Evolutionary conservation across 1,140 invertebrate species (phyloP).

Genomic region (Meloidogyne chitwoodi): DNA sequence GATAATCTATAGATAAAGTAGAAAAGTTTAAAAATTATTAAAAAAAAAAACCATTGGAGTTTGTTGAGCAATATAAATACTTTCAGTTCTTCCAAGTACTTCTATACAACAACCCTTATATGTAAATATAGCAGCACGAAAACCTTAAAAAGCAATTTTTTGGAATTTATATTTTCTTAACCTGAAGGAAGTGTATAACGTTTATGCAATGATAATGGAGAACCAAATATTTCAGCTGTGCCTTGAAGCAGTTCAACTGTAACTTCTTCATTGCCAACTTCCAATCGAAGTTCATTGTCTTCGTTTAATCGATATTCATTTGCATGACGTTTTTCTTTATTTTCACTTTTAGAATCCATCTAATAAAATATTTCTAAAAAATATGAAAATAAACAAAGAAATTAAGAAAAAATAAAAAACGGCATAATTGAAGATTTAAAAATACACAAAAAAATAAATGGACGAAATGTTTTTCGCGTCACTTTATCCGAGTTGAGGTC

Average conservation of each 20-base stretch:
- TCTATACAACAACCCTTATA: conserved; percentile 86
- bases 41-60: conserved; percentile 53
- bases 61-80: conserved; percentile 50
- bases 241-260: conserved; percentile 64
- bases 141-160: conserved; percentile 64
- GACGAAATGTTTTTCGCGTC: too few relatives aligned
- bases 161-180: conserved; percentile 4
- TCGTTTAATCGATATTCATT: conserved; percentile 35
- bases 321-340: neutral
- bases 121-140: conserved; percentile 91
- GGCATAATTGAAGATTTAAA: too few relatives aligned
- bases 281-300: conserved; percentile 46
- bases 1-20: conserved; percentile 66
- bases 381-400: neutral
- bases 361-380: neutral
- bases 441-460: too few relatives aligned
- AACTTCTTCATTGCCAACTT: conserved; percentile 43
- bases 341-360: neutral
- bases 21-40: neutral
- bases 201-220: conserved; percentile 87
- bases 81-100: conserved; percentile 62
- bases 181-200: conserved; percentile 77
- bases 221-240: conserved; percentile 90
- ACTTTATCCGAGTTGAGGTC: too few relatives aligned
- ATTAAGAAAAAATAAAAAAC: too few relatives aligned